These are phyloP conservation scores for Volucella zonaria DNA, from an alignment of 2,888 invertebrate species.

Conservation along the genomic window DNA sequence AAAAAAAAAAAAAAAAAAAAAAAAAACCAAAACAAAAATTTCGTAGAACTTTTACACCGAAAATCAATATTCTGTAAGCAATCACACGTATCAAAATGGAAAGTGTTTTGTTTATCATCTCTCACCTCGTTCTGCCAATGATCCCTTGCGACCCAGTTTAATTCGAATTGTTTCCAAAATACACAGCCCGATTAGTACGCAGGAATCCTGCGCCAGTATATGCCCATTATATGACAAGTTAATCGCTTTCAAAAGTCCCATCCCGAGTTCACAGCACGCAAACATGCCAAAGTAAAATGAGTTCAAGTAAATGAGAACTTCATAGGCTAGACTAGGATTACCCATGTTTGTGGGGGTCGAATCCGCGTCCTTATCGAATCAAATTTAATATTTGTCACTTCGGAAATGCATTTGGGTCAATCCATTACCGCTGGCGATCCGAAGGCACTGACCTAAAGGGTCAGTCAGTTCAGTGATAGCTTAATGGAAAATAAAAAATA, in stretches of 20 bases:
- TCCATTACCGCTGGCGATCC: constrained; percentile 14
- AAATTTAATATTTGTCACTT: constrained; percentile 24
- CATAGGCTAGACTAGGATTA: constrained; percentile 91
- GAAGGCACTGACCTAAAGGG: constrained; percentile 11
- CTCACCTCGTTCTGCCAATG: constrained; percentile 80
- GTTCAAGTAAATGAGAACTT: constrained; percentile 92
- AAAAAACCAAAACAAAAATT: not conserved
- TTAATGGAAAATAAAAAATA: constrained; percentile 26
- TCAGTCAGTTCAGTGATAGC: constrained; percentile 29
- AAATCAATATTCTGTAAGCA: constrained; percentile 34
- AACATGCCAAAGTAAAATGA: constrained; percentile 94
- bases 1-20: not conserved
- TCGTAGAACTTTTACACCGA: not conserved
- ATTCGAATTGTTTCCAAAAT: constrained; percentile 92
- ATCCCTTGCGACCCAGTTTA: constrained; percentile 91
- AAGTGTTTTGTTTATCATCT: constrained; percentile 8
- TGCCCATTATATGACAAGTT: constrained; percentile 91
- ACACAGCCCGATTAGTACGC: constrained; percentile 89
- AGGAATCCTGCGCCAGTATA: constrained; percentile 90
- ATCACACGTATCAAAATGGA: constrained; percentile 15
- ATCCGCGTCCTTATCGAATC: no score
- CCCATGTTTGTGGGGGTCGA: constrained; percentile 82
- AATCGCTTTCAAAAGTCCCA: constrained; percentile 91
- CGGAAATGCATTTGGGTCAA: constrained; percentile 29
- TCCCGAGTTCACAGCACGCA: constrained; percentile 90